phyloP scores from a whole-genome alignment of 2,888 invertebrate genomes.

The Mactromeris polynyma region DNA sequence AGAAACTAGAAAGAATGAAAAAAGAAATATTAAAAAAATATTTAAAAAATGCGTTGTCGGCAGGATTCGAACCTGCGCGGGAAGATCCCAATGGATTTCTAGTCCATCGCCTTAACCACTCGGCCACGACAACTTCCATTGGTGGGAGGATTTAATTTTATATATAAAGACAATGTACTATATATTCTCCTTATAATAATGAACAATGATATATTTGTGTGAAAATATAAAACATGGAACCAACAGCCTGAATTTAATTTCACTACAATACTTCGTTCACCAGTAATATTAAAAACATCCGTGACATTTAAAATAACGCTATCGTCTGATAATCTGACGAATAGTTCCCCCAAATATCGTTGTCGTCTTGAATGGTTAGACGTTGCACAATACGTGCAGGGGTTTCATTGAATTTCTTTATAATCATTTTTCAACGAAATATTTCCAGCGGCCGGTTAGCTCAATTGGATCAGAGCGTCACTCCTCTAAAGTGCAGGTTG shows the following conservation, averaged over 20 bases:
- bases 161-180: background rate
- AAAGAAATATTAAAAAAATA: background rate
- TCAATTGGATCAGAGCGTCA: constrained; percentile 72
- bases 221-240: too few relatives aligned
- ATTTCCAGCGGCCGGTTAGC: constrained; percentile 63
- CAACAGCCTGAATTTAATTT: too few relatives aligned
- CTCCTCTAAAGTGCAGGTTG: constrained; percentile 72
- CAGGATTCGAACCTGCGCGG: constrained; percentile 25
- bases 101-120: constrained; percentile 25
- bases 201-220: too few relatives aligned
- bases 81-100: constrained; percentile 25
- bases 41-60: constrained; percentile 4
- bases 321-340: background rate
- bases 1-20: too few relatives aligned
- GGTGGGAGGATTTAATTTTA: background rate
- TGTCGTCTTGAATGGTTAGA: background rate
- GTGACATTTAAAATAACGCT: too few relatives aligned
- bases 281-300: too few relatives aligned
- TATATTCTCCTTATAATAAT: too few relatives aligned
- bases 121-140: constrained; percentile 22
- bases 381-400: constrained; percentile 10
- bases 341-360: background rate
- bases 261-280: too few relatives aligned
- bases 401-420: background rate
- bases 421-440: background rate